Percentiles rank a stretch among this genome's conserved stretches.
phyloP scores from a whole-genome alignment of 2,797 vertebrate genomes.

The Enoplosus armatus region DNA sequence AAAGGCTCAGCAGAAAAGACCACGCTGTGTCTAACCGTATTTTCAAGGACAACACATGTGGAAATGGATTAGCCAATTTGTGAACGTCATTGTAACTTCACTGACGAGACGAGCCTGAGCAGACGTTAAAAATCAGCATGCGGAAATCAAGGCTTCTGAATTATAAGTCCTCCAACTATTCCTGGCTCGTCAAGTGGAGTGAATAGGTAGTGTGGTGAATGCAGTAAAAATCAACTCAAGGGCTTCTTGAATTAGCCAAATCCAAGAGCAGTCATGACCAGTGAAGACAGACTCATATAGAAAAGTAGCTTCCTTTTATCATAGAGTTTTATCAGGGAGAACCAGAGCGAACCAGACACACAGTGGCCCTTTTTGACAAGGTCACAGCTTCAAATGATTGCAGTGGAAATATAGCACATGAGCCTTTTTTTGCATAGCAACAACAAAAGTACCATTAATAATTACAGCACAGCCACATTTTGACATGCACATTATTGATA shows the following conservation, averaged over 20 bases:
- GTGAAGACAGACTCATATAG: background rate
- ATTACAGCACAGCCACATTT: slow-evolving; percentile 24
- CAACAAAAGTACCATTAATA: slow-evolving; percentile 65
- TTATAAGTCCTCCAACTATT: slow-evolving; percentile 57
- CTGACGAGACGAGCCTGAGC: background rate
- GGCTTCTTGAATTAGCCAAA: slow-evolving; percentile 54
- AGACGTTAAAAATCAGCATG: slow-evolving; percentile 23
- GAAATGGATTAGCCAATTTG: slow-evolving; percentile 37
- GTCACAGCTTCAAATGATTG: slow-evolving; percentile 76
- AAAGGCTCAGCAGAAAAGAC: slow-evolving; percentile 50
- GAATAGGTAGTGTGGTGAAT: slow-evolving; percentile 38
- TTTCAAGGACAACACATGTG: slow-evolving; percentile 57
- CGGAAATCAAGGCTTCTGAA: slow-evolving; percentile 35
- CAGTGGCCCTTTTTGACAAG: slow-evolving; percentile 73
- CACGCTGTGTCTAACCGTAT: slow-evolving; percentile 33
- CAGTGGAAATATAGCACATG: slow-evolving; percentile 67
- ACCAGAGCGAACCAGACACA: slow-evolving; percentile 44
- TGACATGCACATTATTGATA: slow-evolving; percentile 12
- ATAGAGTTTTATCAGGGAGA: slow-evolving; percentile 37
- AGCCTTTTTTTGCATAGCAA: slow-evolving; percentile 78
- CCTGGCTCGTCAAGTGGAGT: slow-evolving; percentile 48
- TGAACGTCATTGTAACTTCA: slow-evolving; percentile 45
- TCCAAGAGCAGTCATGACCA: slow-evolving; percentile 19
- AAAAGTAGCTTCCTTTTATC: slow-evolving; percentile 50
- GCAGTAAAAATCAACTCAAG: slow-evolving; percentile 54